Evolutionary conservation across 1,140 invertebrate species (phyloP).

Genomic region (Megalonaias nervosa): DNA sequence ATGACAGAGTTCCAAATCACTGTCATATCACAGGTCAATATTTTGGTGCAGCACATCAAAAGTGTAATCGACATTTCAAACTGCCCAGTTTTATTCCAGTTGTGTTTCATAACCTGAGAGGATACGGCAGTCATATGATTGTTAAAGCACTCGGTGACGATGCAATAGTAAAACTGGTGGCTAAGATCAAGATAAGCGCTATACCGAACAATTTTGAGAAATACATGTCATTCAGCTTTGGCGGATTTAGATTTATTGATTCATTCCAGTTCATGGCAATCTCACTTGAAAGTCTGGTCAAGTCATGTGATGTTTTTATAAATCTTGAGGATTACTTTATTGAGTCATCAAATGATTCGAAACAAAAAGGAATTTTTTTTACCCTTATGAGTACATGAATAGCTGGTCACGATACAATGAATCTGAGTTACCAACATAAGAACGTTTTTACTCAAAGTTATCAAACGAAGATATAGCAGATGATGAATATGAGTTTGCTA

Average conservation of each 20-base stretch:
- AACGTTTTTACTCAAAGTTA: too few species aligned
- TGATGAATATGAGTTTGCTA: conserved; percentile 35
- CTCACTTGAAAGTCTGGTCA: too few species aligned
- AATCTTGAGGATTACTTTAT: neutral
- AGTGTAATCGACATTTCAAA: conserved; percentile 28
- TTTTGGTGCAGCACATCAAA: conserved; percentile 18
- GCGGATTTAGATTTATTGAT: too few species aligned
- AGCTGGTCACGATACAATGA: too few species aligned
- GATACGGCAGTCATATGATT: conserved; percentile 68
- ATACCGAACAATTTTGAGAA: too few species aligned
- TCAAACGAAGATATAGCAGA: neutral
- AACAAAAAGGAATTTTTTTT: conserved; percentile 36
- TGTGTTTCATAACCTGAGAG: conserved; percentile 68
- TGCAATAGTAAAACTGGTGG: conserved; percentile 7
- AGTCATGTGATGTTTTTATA: too few species aligned
- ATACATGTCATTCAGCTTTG: too few species aligned
- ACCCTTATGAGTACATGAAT: conserved; percentile 32
- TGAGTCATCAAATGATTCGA: conserved; percentile 12
- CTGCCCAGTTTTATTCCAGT: conserved; percentile 53
- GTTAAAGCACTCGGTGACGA: conserved; percentile 48
- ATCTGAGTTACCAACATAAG: conserved; percentile 5
- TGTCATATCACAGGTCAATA: conserved; percentile 4
- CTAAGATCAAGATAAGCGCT: neutral
- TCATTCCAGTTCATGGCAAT: too few species aligned
- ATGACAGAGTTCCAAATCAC: neutral